Evolutionary conservation across 2,888 invertebrate species (phyloP), one percentile per base, ranked within the genome.

Genomic region (Platypus cylindrus): DNA sequence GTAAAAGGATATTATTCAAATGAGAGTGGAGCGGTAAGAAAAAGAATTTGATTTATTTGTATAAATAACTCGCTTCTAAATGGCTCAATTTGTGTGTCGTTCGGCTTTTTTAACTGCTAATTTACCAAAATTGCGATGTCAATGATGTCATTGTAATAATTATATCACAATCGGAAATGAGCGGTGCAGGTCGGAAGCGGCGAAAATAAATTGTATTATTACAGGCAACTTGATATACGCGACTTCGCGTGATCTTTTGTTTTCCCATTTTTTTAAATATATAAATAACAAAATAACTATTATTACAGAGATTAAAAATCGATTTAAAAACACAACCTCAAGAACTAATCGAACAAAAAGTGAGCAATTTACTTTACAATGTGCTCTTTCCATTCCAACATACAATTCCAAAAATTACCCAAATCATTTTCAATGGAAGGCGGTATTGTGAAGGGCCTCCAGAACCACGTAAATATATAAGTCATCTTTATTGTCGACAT

Each of bases 381-480:
- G 34, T 55, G 8, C 41, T 39, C 14, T 55, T 56, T 29, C 54
- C 55, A 1, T 45, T 48, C 22, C 46, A 48, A 26, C 40, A 51
- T 26, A 31, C 47, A 1, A 36, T 55, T 16, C 57, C 57, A 3
- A 54, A 46, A 45, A 47, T 57, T 13, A 57, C 55, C 4, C 44
- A 45, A 24, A 49, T 57, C n/a, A 39, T 34, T 12, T 53, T 48
- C 38, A 57, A 57, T 27, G 41, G 42, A 2, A 37, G 22, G 11
- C 23, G 41, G 9, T 48, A 44, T n/a, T 57, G 57, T 38, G 40
- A 40, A 3, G 55, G 55, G 25, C 50, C 54, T 20, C 45, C 47
- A 1, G 52, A 52, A 43, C 41, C 46, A 28, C 17, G 55, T 55
- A 45, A 48, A 46, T 48, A 32, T n/a, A 9, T 13, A 30, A 9